phyloP scores from a whole-genome alignment of 2,888 invertebrate genomes.

The Rhingia rostrata region DNA sequence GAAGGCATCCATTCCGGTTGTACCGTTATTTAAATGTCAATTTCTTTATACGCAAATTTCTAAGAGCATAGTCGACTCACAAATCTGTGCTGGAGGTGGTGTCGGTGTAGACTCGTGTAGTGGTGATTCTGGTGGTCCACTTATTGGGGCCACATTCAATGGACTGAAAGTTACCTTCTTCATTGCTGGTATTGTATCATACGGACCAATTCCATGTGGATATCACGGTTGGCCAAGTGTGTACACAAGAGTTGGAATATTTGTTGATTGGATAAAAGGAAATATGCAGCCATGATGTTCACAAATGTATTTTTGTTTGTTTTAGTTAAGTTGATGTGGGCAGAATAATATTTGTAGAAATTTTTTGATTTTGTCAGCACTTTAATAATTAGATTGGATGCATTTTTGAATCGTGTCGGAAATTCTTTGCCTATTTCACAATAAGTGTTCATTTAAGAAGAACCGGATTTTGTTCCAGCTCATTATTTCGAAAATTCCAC shows the following conservation, averaged over 20 bases:
- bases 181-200: slow-evolving; percentile 86
- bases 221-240: slow-evolving; percentile 86
- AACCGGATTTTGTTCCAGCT: too few relatives aligned
- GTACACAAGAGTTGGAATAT: slow-evolving; percentile 85
- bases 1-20: slow-evolving; percentile 84
- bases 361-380: too few relatives aligned
- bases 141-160: slow-evolving; percentile 83
- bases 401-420: too few relatives aligned
- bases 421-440: too few relatives aligned
- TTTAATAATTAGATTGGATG: too few relatives aligned
- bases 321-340: too few relatives aligned
- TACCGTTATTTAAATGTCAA: slow-evolving; percentile 83
- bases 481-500: too few relatives aligned
- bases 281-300: too few relatives aligned
- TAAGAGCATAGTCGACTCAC: slow-evolving; percentile 81
- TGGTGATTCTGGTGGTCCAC: slow-evolving; percentile 87
- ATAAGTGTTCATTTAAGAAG: too few relatives aligned
- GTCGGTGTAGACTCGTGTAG: slow-evolving; percentile 84
- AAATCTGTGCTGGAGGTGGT: slow-evolving; percentile 86
- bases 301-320: too few relatives aligned
- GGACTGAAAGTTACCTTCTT: slow-evolving; percentile 83
- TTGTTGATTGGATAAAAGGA: slow-evolving; percentile 85
- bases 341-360: too few relatives aligned
- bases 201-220: slow-evolving; percentile 86
- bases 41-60: slow-evolving; percentile 81